Evolutionary conservation across 2,888 invertebrate species (phyloP).

Genomic region (Drosophila anomelani): DNA sequence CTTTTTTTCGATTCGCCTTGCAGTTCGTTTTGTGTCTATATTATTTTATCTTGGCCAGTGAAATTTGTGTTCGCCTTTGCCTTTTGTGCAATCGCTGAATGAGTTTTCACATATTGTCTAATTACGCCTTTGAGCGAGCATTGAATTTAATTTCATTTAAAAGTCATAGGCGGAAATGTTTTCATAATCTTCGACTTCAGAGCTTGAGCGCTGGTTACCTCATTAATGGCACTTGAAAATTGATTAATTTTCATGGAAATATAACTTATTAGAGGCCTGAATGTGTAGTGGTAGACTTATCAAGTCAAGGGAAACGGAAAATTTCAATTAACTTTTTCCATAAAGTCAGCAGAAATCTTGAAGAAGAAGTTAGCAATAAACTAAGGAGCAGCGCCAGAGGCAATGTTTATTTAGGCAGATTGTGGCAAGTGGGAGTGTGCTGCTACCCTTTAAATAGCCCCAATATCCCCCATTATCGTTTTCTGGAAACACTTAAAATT

Average conservation of each 20-base stretch:
- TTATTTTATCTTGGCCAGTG: slow-evolving; percentile 8
- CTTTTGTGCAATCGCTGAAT: slow-evolving; percentile 53
- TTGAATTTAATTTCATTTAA: slow-evolving; percentile 43
- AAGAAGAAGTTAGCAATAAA: slow-evolving; percentile 8
- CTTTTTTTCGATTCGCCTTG: slow-evolving; percentile 33
- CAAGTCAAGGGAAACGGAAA: background rate
- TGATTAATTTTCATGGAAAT: slow-evolving; percentile 22
- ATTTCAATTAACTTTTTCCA: slow-evolving; percentile 26
- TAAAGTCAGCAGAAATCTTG: slow-evolving; percentile 15
- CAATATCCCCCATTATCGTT: slow-evolving; percentile 8
- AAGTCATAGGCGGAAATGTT: slow-evolving; percentile 55
- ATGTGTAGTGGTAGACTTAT: background rate
- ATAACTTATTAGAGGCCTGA: background rate
- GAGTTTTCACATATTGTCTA: slow-evolving; percentile 60
- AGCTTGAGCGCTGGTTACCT: slow-evolving; percentile 14
- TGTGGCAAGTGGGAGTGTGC: slow-evolving; percentile 1
- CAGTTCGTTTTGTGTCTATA: slow-evolving; percentile 19
- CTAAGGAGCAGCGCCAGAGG: background rate
- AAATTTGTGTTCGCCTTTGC: slow-evolving; percentile 27
- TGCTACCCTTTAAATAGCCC: background rate
- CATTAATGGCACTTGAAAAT: slow-evolving; percentile 26
- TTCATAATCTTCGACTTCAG: slow-evolving; percentile 34
- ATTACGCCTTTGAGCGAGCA: slow-evolving; percentile 53
- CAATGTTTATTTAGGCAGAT: slow-evolving; percentile 26
- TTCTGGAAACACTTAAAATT: slow-evolving; percentile 24